Base-by-base conservation (phyloP, 1,140 invertebrate species). In the Aphelenchoides besseyi region DNA sequence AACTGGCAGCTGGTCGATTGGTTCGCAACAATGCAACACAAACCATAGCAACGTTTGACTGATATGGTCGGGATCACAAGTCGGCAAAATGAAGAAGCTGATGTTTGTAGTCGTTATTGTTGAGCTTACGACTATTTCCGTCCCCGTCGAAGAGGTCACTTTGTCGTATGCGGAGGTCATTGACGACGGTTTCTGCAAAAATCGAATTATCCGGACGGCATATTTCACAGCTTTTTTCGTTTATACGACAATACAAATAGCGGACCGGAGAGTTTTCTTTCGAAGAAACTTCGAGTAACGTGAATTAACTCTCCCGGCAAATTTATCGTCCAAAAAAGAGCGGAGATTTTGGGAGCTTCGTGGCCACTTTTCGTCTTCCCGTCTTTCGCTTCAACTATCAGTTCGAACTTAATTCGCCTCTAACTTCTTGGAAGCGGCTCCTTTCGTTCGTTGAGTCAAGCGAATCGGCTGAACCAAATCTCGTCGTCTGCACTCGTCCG, bases 1-100 rank as follows among this genome's bases (percentile, higher is more conserved):
- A 66, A 59, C 5, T 23, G 18, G 55, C 55, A 33, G 55, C 55
- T 23, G 55, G 55, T 59, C 55, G 5, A 33, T 59, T 23, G 18
- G 18, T 59, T 28, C 55, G 55, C 5, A 59, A 59, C 55, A 59
- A 33, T 5, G 5, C 55, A 8, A 59, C 55, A 59, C 55, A 59
- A 8, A 59, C 55, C 55, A 59, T 59, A 59, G 32, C 55, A 59
- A 59, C 18, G 55, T 5, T 8, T 59, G 41, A 59, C 26, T 8
- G 18, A 28, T 5, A 33, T 23, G 26, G 55, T 59, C 41, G 12
- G 55, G 55, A 8, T 59, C 55, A 59, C 55, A 59, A 59, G 55
- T 59, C 55, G 18, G 55, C 55, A 33, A 5, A 28, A 33, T 28
- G 5, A 23, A 5, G 5, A 48, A 23, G 23, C 41, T 48, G 41